Base-by-base conservation (phyloP, 2,113 vertebrate species). In the Triplophysa dalaica region DNA sequence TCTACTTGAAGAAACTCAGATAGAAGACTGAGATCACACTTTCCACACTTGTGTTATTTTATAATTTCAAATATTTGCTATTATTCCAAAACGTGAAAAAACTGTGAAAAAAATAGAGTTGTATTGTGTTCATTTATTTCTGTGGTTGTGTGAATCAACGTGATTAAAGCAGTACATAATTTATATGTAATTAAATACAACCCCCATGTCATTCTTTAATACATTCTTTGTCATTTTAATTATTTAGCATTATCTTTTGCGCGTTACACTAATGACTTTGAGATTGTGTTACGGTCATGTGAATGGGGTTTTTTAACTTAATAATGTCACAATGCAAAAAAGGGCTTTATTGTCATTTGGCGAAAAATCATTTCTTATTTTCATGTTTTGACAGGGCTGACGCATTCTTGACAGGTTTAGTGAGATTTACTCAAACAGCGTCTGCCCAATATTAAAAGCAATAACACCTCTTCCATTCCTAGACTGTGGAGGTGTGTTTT, bases 391-490 rank as follows among this genome's bases (percentile, higher is more conserved):
- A 14, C 56, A 9, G 70, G 6, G 33, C 54, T 5, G 38, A 61
- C 11, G 6, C 29, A 22, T 19, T 60, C n/a, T n/a, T 61, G 70
- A 61, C 54, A 43, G 33, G 38, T 48, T 41, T 63, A 2, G 21
- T 75, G 58, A 26, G 58, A 26, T 74, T 65, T 69, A 79, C 48
- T 24, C 69, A 22, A 63, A 79, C 45, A 64, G 67, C 43, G 19
- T 72, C 67, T 56, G 70, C 9, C 78, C 63, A 72, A 58, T 74
- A 19, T 80, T 21, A 45, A 63, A 73, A 26, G 66, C 67, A 70
- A 66, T 75, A 67, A 80, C 78, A 58, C 26, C 43, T 74, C 48
- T 65, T n/a, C 43, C 61, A 38, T 67, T 62, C 50, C 63, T 50
- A 29, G 17, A 56, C 33, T 19, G 45, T 19, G 69, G 43, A 48